These are phyloP conservation scores for Tenthredo livida DNA, from an alignment of 2,888 invertebrate genomes.

Conservation along the genomic window DNA sequence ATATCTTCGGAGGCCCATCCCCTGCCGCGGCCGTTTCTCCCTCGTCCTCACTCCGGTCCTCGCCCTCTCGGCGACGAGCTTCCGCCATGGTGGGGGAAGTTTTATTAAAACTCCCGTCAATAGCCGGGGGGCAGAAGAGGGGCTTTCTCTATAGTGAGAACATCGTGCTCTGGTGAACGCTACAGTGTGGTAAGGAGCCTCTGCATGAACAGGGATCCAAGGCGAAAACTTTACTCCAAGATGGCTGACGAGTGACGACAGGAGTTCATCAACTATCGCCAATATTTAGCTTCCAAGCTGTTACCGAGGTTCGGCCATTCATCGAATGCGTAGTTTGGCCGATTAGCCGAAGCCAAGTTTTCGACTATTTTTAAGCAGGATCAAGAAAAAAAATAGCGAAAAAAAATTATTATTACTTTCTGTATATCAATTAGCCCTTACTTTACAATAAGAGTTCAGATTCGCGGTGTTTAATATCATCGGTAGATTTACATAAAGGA, in stretches of 20 bases:
- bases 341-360: background rate
- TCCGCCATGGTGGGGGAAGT: slow-evolving; percentile 72
- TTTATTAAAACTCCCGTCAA: slow-evolving; percentile 77
- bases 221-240: slow-evolving; percentile 46
- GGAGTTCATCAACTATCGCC: slow-evolving; percentile 46
- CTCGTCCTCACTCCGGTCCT: slow-evolving; percentile 56
- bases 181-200: slow-evolving; percentile 64
- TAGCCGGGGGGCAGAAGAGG: slow-evolving; percentile 69
- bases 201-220: slow-evolving; percentile 60
- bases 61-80: slow-evolving; percentile 58
- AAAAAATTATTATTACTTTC: no score
- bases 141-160: slow-evolving; percentile 53
- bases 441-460: background rate
- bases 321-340: background rate
- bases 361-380: background rate
- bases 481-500: slow-evolving; percentile 10
- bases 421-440: background rate
- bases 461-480: background rate
- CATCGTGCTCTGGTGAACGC: slow-evolving; percentile 68
- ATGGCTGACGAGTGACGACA: slow-evolving; percentile 43
- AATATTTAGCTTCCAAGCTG: background rate
- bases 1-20: slow-evolving; percentile 70
- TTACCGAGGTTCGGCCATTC: background rate
- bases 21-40: slow-evolving; percentile 59
- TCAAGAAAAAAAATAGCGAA: background rate